Evolutionary conservation across 2,888 invertebrate genomes (phyloP).

Genomic region (Phymatocera aterrima): DNA sequence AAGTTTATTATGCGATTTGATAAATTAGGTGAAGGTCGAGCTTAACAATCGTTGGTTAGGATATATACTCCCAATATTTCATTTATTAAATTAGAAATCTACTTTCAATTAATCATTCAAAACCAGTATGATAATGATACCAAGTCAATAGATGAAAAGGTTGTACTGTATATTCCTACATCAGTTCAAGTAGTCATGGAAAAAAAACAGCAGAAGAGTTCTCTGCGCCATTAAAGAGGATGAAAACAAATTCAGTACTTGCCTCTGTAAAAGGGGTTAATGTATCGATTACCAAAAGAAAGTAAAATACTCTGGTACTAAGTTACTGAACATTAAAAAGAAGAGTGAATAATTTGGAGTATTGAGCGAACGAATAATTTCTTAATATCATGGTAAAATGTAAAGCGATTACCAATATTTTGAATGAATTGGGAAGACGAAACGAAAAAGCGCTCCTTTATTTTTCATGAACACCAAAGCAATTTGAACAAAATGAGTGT

Average conservation of each 20-base stretch:
- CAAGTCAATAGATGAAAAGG: conserved; percentile 4
- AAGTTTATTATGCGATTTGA: not conserved
- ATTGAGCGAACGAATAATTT: not conserved
- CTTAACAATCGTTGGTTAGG: too few relatives aligned
- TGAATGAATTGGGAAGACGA: not conserved
- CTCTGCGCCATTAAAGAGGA: not conserved
- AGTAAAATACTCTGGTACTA: conserved; percentile 22
- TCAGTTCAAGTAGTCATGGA: not conserved
- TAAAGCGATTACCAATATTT: too few relatives aligned
- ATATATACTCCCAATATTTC: too few relatives aligned
- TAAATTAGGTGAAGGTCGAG: not conserved
- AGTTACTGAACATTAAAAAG: not conserved
- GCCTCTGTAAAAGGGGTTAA: not conserved
- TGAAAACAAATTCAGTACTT: not conserved
- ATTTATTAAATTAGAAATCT: too few relatives aligned
- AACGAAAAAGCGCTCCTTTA: too few relatives aligned
- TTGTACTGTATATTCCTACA: not conserved
- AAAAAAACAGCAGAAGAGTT: too few relatives aligned
- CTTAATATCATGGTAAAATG: not conserved
- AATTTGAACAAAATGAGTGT: not conserved
- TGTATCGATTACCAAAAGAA: too few relatives aligned
- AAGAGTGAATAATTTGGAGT: not conserved
- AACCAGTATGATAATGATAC: not conserved
- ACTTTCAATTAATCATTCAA: not conserved
- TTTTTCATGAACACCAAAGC: too few relatives aligned